Evolutionary conservation across 2,888 invertebrate species (phyloP).

Genomic region (Harmothoe impar): DNA sequence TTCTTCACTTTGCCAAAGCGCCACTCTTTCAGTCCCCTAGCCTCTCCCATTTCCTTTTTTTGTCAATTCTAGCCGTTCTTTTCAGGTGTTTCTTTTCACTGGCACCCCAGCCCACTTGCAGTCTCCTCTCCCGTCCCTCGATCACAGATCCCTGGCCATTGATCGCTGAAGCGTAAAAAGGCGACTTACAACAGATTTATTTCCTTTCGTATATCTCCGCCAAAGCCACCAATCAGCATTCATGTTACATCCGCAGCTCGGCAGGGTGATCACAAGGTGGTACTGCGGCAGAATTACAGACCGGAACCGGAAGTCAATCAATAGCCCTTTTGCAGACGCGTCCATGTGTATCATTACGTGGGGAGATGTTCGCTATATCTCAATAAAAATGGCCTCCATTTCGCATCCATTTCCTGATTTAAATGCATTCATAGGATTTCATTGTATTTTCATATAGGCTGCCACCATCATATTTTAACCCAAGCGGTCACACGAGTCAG

Average conservation of each 20-base stretch:
- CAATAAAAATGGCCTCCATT: not conserved
- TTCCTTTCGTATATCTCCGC: constrained; percentile 44
- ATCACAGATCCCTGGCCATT: constrained; percentile 45
- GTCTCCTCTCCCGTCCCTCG: not conserved
- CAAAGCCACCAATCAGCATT: constrained; percentile 47
- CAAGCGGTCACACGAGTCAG: no score
- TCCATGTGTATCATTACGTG: not conserved
- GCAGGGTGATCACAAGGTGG: constrained; percentile 45
- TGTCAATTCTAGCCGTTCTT: not conserved
- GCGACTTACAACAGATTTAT: constrained; percentile 55
- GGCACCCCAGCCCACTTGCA: not conserved
- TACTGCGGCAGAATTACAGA: constrained; percentile 28
- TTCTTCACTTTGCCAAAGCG: not conserved
- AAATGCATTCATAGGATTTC: constrained; percentile 1
- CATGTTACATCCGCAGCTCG: constrained; percentile 36
- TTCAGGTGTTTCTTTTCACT: constrained; percentile 35
- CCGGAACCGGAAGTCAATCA: constrained; percentile 49
- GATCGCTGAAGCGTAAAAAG: constrained; percentile 33
- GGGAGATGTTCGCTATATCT: not conserved
- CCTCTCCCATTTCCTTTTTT: not conserved
- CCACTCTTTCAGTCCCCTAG: not conserved
- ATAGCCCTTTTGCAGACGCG: constrained; percentile 34
- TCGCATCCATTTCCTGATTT: not conserved
- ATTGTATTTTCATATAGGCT: no score
- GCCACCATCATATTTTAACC: no score